Conservation (phyloP, 30 jellyfish, hydroid and myxozoan species). For the Nemopilema nomurai region DNA sequence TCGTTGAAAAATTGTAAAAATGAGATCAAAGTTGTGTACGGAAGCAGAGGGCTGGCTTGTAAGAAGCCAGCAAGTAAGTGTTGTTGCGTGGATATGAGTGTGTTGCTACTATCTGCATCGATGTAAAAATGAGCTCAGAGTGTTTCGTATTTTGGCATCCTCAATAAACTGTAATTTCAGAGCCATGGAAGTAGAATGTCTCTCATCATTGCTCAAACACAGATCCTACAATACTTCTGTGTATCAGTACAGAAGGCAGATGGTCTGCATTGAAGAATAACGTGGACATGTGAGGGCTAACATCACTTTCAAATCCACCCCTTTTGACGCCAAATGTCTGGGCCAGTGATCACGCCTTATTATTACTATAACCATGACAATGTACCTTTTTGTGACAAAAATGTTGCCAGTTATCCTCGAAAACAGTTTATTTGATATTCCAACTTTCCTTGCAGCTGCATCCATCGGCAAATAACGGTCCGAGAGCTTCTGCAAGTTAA, state of each 20-base stretch:
- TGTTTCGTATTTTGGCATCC: neutral
- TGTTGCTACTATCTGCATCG: neutral
- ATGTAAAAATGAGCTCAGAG: neutral
- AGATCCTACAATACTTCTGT: no score
- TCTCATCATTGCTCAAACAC: slow-evolving; percentile 27
- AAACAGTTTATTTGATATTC: slow-evolving; percentile 61
- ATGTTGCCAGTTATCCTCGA: slow-evolving; percentile 73
- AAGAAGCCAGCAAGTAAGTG: neutral
- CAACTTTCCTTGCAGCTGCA: slow-evolving; percentile 73
- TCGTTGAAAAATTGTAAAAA: no score
- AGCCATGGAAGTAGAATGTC: slow-evolving; percentile 26
- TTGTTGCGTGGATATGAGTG: neutral
- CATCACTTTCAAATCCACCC: no score
- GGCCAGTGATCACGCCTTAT: no score
- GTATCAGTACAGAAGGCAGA: no score
- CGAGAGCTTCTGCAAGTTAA: slow-evolving; percentile 38
- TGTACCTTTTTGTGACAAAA: slow-evolving; percentile 23
- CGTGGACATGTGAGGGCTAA: no score
- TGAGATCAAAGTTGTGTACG: no score
- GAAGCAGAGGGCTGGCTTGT: neutral
- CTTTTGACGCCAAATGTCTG: no score
- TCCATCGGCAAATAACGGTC: slow-evolving; percentile 51
- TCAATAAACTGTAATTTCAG: neutral
- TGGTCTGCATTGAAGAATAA: no score
- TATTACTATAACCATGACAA: neutral